phyloP scores from a whole-genome alignment of 2,113 vertebrate species.

The Cyanoliseus patagonus region DNA sequence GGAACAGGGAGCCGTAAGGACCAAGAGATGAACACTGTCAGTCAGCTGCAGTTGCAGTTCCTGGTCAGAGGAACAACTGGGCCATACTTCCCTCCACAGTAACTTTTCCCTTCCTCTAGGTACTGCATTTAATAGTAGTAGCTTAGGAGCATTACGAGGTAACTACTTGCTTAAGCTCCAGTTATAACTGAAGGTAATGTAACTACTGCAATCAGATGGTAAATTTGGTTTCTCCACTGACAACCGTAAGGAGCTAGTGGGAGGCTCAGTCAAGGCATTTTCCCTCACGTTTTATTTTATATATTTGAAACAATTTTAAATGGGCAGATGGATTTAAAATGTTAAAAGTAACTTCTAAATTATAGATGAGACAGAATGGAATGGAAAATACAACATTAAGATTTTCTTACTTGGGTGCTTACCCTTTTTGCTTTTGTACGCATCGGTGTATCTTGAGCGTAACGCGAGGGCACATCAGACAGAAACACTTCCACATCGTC shows the following conservation, averaged over 20 bases:
- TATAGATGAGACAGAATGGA: neutral
- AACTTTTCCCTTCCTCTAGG: neutral
- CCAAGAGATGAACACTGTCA: neutral
- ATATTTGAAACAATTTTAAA: conserved; percentile 2
- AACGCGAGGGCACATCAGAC: conserved; percentile 85
- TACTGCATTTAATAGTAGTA: neutral
- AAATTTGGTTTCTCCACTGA: neutral
- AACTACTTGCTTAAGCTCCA: neutral
- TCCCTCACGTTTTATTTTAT: neutral
- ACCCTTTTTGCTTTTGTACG: conserved; percentile 96
- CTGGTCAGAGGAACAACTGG: neutral
- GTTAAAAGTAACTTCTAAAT: neutral
- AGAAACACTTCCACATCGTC: conserved; percentile 97
- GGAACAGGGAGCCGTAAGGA: neutral
- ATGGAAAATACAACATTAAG: neutral
- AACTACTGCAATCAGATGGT: neutral
- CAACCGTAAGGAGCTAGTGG: neutral
- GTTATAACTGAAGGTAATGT: neutral
- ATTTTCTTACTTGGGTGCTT: conserved; percentile 50
- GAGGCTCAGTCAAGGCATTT: neutral
- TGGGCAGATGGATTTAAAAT: conserved; percentile 9
- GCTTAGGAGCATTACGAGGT: neutral
- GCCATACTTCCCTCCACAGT: neutral
- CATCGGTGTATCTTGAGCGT: conserved; percentile 80
- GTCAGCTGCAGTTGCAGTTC: neutral